Evolutionary conservation across 2,888 invertebrate genomes (phyloP), one percentile per base, ranked within the genome.

Genomic region (Coleophora deauratella): DNA sequence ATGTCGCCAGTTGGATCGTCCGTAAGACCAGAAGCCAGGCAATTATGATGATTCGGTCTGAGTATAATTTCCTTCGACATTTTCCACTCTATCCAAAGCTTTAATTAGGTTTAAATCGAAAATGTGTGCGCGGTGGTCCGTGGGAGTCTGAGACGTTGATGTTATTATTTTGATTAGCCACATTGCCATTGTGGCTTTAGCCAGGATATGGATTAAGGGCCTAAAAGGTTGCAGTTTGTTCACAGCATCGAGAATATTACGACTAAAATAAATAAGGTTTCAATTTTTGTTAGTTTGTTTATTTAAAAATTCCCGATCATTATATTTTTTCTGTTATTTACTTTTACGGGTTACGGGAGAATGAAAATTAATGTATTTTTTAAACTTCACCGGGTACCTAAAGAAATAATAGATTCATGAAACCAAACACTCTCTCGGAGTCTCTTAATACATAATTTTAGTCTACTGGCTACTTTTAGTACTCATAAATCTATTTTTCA

Each of bases 91-190:
- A 66, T 59, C 54, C 51, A 53, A 27, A 59, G 55, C 63, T 80
- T 82, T 82, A 80, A 73, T 68, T 68, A 69, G 65, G 67, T 65
- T 71, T 69, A 64, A 78, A 80, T 80, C 79, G 78, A 79, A 79
- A 21, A 21, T 21, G 70, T 67, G 62, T 65, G 61, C 60, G 72
- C 72, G 72, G 77, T 67, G 72, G 71, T 71, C 69, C 47, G 53
- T 48, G 46, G 47, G 34, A 34, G 21, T 21, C 21, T 21, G 21
- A 21, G 21, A 4, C 41, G 48, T 48, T 51, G 54, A 59, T 54
- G 62, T 74, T 67, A 80, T 81, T 80, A 80, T 75, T 72, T 72
- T 78, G 77, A 79, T 82, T 79, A 70, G 21, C 21, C 21, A 21
- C 21, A 21, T 21, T 6, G 21, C 21, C 21, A 21, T 21, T 21